Evolutionary conservation across 2,797 vertebrate genomes (phyloP).

Genomic region (Eurystomus glaucurus): DNA sequence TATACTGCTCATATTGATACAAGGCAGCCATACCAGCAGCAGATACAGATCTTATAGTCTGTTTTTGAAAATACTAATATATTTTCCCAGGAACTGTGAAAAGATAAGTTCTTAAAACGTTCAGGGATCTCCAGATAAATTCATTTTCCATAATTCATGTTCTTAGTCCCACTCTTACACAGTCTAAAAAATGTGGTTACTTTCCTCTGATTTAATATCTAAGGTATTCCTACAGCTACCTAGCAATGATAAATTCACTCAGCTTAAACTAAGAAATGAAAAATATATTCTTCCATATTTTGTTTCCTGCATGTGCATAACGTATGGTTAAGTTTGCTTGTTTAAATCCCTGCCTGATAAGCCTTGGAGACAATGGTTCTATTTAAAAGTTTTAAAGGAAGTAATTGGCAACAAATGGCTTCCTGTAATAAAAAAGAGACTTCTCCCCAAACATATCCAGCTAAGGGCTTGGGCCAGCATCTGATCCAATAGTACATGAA

Average conservation of each 20-base stretch:
- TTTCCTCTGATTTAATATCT: not conserved
- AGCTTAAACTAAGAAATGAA: not conserved
- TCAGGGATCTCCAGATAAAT: not conserved
- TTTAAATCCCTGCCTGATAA: not conserved
- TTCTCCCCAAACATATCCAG: not conserved
- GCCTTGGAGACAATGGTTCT: not conserved
- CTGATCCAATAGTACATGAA: not conserved
- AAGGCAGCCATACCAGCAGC: not conserved
- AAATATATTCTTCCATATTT: not conserved
- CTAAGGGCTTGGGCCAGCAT: not conserved
- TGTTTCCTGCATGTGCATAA: not conserved
- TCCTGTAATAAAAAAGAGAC: slow-evolving; percentile 38
- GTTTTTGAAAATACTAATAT: not conserved
- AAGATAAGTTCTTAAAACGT: not conserved
- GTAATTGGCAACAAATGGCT: not conserved
- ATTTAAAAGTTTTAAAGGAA: slow-evolving; percentile 46
- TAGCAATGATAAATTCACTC: not conserved
- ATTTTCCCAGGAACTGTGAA: not conserved
- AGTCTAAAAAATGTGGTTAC: not conserved
- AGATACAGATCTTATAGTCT: not conserved
- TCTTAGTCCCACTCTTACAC: not conserved
- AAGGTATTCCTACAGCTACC: accelerated
- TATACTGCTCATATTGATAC: not conserved
- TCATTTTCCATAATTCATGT: not conserved
- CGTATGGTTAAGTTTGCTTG: not conserved